Percentiles rank a stretch among this genome's conserved stretches.
These are phyloP conservation scores for Drosophila sulfurigaster DNA, from an alignment of 1,140 invertebrate genomes.

Conservation along the genomic window DNA sequence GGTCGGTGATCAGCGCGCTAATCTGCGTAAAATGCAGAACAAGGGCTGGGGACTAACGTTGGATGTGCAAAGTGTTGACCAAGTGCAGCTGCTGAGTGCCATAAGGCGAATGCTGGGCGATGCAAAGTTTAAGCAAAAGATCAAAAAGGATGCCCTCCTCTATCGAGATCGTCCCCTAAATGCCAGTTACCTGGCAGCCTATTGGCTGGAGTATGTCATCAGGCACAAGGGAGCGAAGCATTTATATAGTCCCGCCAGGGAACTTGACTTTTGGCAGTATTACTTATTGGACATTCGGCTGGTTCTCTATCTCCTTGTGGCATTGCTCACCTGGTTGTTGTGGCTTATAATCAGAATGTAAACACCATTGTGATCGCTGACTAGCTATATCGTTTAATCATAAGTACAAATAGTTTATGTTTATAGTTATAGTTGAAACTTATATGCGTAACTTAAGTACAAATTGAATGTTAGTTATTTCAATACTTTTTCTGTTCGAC, in stretches of 20 bases:
- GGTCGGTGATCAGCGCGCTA: slow-evolving; percentile 87
- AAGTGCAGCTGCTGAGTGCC: slow-evolving; percentile 48
- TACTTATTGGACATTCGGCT: slow-evolving; percentile 55
- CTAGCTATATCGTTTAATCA: slow-evolving; percentile 74
- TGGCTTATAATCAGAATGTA: slow-evolving; percentile 7
- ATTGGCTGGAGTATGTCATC: slow-evolving; percentile 81
- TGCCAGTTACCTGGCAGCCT: slow-evolving; percentile 50
- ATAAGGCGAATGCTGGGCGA: slow-evolving; percentile 45
- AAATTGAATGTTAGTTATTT: slow-evolving; percentile 72
- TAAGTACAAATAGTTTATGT: slow-evolving; percentile 41
- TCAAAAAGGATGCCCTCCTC: slow-evolving; percentile 46
- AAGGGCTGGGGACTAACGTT: slow-evolving; percentile 85
- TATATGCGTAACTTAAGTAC: slow-evolving; percentile 70
- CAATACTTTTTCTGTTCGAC: slow-evolving; percentile 62
- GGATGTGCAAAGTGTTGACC: slow-evolving; percentile 69
- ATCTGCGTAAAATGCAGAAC: slow-evolving; percentile 84
- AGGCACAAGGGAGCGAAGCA: slow-evolving; percentile 84
- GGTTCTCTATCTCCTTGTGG: slow-evolving; percentile 13
- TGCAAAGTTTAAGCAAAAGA: slow-evolving; percentile 31
- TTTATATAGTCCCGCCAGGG: slow-evolving; percentile 65
- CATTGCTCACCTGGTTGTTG: neutral
- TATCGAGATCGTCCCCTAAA: slow-evolving; percentile 73
- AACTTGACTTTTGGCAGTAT: slow-evolving; percentile 49
- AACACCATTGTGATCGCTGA: slow-evolving; percentile 50
- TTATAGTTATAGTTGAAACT: slow-evolving; percentile 51